phyloP scores from a whole-genome alignment of 2,113 vertebrate species.

The Percopsis transmontana region DNA sequence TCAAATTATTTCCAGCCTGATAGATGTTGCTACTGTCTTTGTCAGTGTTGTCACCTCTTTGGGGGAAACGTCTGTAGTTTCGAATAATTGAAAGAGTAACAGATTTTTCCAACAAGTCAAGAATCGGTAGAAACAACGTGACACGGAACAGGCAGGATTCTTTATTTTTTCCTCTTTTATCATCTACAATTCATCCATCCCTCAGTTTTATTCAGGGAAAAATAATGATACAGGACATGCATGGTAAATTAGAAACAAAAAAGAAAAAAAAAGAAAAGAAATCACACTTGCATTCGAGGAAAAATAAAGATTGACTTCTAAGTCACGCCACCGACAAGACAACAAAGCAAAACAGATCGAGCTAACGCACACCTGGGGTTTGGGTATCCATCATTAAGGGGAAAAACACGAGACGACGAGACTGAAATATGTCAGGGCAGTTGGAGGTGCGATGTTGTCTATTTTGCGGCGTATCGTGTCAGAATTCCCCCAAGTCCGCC shows the following conservation, averaged over 20 bases:
- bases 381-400: constrained; percentile 58
- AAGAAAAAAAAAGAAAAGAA: constrained; percentile 46
- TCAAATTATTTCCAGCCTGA: constrained; percentile 76
- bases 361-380: constrained; percentile 61
- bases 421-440: constrained; percentile 29
- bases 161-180: constrained; percentile 44
- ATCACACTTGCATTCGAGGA: constrained; percentile 43
- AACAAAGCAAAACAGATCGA: constrained; percentile 67
- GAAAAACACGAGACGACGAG: constrained; percentile 5
- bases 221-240: constrained; percentile 64
- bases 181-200: constrained; percentile 40
- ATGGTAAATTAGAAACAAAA: constrained; percentile 19
- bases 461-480: constrained; percentile 56
- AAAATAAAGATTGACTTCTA: constrained; percentile 65
- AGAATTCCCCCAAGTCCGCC: constrained; percentile 57
- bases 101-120: constrained; percentile 55
- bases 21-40: constrained; percentile 71
- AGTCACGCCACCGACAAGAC: constrained; percentile 61
- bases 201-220: constrained; percentile 8
- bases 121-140: constrained; percentile 37
- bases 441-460: constrained; percentile 54
- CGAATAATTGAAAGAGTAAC: constrained; percentile 78
- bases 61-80: constrained; percentile 64
- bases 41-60: constrained; percentile 70
- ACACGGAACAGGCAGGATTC: constrained; percentile 20